A percentile compares a stretch with the other conserved stretches of the same genome.
These are phyloP conservation scores for Trichacis sp. DNA, from an alignment of 2,888 invertebrate species.

Conservation along the genomic window DNA sequence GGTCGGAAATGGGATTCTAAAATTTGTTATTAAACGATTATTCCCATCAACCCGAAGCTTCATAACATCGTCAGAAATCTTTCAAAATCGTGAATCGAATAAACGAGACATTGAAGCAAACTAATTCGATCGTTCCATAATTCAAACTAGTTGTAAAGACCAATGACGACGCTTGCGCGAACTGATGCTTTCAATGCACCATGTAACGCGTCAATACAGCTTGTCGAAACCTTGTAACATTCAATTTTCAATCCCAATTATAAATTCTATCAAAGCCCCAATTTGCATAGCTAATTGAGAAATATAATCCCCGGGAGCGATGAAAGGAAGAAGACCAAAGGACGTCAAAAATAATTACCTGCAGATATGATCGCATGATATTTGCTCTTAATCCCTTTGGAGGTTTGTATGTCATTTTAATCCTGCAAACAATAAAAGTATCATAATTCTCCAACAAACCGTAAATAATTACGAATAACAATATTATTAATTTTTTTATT, in stretches of 20 bases:
- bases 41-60: too few relatives aligned
- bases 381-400: conserved; percentile 91
- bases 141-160: too few relatives aligned
- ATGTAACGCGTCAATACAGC: conserved; percentile 34
- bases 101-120: background rate
- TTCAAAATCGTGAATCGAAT: background rate
- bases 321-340: conserved; percentile 9
- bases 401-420: conserved; percentile 97
- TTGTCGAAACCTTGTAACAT: conserved; percentile 37
- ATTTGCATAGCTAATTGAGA: conserved; percentile 40
- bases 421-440: too few relatives aligned
- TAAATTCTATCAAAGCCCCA: conserved; percentile 36
- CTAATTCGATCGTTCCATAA: background rate
- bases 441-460: too few relatives aligned
- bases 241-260: conserved; percentile 40
- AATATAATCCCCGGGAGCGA: conserved; percentile 30
- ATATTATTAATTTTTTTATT: too few relatives aligned
- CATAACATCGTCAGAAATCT: too few relatives aligned
- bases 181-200: conserved; percentile 30
- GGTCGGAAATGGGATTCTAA: conserved; percentile 85
- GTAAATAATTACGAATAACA: too few relatives aligned
- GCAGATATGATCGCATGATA: conserved; percentile 83
- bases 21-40: too few relatives aligned
- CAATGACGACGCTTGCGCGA: conserved; percentile 22
- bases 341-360: conserved; percentile 47